Evolutionary conservation across 92 coral and sea anemone species (phyloP).

Genomic region (Virgularia gustaviana): DNA sequence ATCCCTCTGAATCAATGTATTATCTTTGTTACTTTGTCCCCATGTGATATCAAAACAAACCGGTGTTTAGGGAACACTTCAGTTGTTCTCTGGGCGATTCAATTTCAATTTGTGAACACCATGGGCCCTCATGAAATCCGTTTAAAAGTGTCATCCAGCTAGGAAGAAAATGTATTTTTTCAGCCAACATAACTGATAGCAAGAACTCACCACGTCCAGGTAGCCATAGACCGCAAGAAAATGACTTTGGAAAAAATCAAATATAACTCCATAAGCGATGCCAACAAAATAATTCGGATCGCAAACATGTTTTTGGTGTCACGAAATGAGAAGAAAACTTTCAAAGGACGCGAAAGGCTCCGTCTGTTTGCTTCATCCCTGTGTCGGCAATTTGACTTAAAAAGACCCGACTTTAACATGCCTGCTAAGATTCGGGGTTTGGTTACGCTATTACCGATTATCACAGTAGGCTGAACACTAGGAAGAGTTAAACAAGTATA

Average conservation of each 20-base stretch:
- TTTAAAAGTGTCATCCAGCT: conserved; percentile 37
- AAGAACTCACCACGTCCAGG: too few relatives aligned
- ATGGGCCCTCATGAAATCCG: conserved; percentile 20
- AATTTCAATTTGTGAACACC: conserved; percentile 31
- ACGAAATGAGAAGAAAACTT: too few relatives aligned
- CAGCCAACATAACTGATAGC: conserved; percentile 32
- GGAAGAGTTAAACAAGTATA: conserved; percentile 7
- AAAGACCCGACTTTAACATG: conserved; percentile 28
- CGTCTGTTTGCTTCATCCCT: background rate
- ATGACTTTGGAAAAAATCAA: too few relatives aligned
- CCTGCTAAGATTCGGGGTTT: conserved; percentile 16
- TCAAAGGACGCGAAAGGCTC: too few relatives aligned
- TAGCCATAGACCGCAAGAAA: too few relatives aligned
- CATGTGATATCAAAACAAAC: conserved; percentile 32
- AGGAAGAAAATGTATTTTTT: conserved; percentile 16
- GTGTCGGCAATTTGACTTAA: conserved; percentile 38
- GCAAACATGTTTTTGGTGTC: too few relatives aligned
- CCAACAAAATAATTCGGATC: too few relatives aligned
- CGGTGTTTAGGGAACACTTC: conserved; percentile 23
- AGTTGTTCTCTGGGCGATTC: background rate
- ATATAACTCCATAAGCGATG: background rate
- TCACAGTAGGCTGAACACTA: conserved; percentile 36
- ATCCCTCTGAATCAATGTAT: conserved; percentile 13
- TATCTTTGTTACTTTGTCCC: conserved; percentile 24
- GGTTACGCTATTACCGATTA: conserved; percentile 26